Conservation (phyloP, 2,797 vertebrate genomes). For the Neosilurus hyrtlii region DNA sequence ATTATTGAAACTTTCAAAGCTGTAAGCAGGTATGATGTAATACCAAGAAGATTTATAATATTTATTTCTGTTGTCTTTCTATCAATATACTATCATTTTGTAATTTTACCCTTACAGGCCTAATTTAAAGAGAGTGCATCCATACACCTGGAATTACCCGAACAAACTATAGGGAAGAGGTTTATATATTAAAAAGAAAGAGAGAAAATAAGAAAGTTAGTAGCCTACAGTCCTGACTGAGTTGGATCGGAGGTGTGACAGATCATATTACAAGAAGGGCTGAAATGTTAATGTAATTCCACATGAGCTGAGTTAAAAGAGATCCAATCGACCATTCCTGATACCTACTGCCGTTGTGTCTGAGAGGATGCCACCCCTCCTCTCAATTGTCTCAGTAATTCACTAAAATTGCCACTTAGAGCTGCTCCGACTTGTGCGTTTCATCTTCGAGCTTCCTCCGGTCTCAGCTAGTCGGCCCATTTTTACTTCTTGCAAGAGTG, state of each 20-base stretch:
- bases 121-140: not conserved
- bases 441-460: constrained; percentile 81
- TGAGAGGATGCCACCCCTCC: constrained; percentile 75
- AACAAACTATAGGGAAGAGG: not conserved
- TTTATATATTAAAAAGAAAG: constrained; percentile 23
- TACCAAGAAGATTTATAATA: not conserved
- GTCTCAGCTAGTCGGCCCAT: constrained; percentile 79
- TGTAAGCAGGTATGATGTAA: not conserved
- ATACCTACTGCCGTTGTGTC: constrained; percentile 74
- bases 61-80: not conserved
- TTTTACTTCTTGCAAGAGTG: constrained; percentile 80
- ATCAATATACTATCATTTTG: not conserved
- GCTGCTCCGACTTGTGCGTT: constrained; percentile 74
- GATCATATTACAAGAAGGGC: constrained; percentile 73
- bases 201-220: constrained; percentile 11
- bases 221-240: constrained; percentile 49
- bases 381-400: constrained; percentile 81
- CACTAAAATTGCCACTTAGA: constrained; percentile 83
- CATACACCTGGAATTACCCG: not conserved
- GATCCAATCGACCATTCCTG: constrained; percentile 75
- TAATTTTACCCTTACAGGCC: not conserved
- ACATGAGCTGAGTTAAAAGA: constrained; percentile 74
- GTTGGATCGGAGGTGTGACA: constrained; percentile 63
- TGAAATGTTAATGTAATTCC: constrained; percentile 80
- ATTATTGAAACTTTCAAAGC: not conserved